Base-by-base conservation (phyloP, 2,113 vertebrate species). In the Platichthys stellatus region DNA sequence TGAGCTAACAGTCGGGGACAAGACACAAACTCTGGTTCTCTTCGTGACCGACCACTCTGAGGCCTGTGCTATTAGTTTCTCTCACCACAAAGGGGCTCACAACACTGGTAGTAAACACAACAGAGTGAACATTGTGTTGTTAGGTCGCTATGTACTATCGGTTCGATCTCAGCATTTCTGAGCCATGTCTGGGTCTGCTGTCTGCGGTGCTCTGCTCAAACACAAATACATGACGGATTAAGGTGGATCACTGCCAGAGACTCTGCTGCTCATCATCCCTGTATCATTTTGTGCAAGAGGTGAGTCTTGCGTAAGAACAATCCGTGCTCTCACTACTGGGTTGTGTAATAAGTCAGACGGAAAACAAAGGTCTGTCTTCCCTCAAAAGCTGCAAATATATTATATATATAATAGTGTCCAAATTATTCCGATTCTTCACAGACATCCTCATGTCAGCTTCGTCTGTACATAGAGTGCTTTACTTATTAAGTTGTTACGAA, bases 221-320 rank as follows among this genome's bases (percentile, higher is more conserved):
- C 63, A 63, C 84, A 73, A 84, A 84, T 78, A 84, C 67, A 54
- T 87, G 56, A 82, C 60, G 3, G 77, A 88, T 85, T 76, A 81
- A 81, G 74, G 35, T 5, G 6, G 69, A 53, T 62, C 43, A 12
- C 24, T 18, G 67, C 67, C 70, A 35, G 66, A 66, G 21, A 28
- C 14, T 49, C 45, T 15, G 45, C 17, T 49, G 17, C 69, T 51
- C 72, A 51, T 51, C 72, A 56, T 63, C 59, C 59, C 47, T 47
- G 17, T 38, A 51, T 76, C 71, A 63, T 78, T 77, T 31, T 18
- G 18, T 75, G 58, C 7, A 15, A 67, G 28, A 72, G 67, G 58
- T 24, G 54, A 68, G 26, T 72, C 35, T 80, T 17, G 31, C 56
- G 43, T 20, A 28, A 2, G 45, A 76, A 31, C 80, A 62, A 58